phyloP scores from a whole-genome alignment of 2,797 vertebrate species.

The Paratrypauchen microcephalus region DNA sequence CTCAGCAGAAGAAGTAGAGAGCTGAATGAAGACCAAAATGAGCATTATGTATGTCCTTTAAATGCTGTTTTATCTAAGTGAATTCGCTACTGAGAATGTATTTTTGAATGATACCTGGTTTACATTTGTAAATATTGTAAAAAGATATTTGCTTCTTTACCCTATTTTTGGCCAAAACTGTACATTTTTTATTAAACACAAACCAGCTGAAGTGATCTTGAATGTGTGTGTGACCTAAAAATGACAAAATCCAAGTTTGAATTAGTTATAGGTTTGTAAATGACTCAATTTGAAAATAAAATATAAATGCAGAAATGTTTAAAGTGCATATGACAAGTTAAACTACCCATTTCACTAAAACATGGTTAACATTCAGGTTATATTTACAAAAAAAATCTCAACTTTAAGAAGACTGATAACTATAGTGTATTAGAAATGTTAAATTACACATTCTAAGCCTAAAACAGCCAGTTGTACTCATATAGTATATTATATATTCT shows the following conservation, averaged over 20 bases:
- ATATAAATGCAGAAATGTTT: neutral
- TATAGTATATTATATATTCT: too few species aligned
- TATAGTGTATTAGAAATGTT: too few species aligned
- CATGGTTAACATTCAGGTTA: too few species aligned
- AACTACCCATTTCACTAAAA: too few species aligned
- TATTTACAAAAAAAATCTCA: too few species aligned
- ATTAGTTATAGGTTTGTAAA: neutral
- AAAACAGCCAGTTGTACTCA: too few species aligned
- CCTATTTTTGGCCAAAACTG: neutral
- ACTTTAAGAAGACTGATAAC: too few species aligned
- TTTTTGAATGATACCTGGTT: neutral
- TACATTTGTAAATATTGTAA: constrained; percentile 6
- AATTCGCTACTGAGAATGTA: neutral
- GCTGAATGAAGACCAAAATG: neutral
- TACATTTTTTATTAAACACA: neutral
- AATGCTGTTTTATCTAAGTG: neutral
- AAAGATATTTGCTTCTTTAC: neutral
- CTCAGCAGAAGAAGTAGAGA: neutral
- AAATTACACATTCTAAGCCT: too few species aligned
- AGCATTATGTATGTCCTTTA: neutral
- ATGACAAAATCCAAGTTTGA: neutral
- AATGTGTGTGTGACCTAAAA: neutral
- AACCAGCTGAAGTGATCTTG: neutral
- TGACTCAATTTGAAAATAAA: neutral
- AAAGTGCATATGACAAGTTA: too few species aligned